Conservation (phyloP, 1,140 invertebrate species). For the Calliopsis andreniformis region DNA sequence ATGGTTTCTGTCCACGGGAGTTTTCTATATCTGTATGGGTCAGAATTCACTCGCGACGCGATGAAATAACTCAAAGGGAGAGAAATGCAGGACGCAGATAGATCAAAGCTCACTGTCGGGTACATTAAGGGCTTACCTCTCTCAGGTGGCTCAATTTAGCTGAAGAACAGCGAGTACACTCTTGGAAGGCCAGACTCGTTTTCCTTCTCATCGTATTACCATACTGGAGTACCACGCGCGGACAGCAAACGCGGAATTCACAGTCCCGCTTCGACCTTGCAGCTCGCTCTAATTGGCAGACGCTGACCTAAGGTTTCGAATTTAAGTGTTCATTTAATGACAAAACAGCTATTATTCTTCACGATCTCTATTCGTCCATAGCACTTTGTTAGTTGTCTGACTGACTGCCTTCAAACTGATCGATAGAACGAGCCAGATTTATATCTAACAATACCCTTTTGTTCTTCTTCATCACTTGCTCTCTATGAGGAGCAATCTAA, state of each 20-base stretch:
- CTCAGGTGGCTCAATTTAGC: conserved; percentile 42
- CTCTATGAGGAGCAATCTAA: not conserved
- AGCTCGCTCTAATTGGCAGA: conserved; percentile 49
- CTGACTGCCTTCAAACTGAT: not conserved
- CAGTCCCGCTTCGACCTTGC: conserved; percentile 41
- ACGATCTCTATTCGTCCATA: not conserved
- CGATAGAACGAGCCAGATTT: conserved; percentile 16
- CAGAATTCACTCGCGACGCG: not conserved
- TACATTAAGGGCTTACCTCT: conserved; percentile 34
- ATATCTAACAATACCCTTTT: conserved; percentile 35
- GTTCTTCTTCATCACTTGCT: conserved; percentile 29
- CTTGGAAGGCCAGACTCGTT: conserved; percentile 41
- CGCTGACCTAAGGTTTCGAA: conserved; percentile 44
- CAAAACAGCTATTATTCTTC: conserved; percentile 40
- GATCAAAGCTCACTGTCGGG: conserved; percentile 15
- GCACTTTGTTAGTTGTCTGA: conserved; percentile 13
- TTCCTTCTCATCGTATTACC: conserved; percentile 47
- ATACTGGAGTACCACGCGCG: conserved; percentile 41
- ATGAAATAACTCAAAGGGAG: conserved; percentile 12
- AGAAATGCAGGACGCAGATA: not conserved
- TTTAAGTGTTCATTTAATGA: conserved; percentile 57
- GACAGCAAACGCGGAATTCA: conserved; percentile 46
- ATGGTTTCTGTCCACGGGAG: not conserved
- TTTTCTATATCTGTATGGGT: not conserved
- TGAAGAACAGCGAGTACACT: conserved; percentile 35